These are phyloP conservation scores for Aelia acuminata DNA, from an alignment of 2,888 invertebrate genomes.

Conservation along the genomic window DNA sequence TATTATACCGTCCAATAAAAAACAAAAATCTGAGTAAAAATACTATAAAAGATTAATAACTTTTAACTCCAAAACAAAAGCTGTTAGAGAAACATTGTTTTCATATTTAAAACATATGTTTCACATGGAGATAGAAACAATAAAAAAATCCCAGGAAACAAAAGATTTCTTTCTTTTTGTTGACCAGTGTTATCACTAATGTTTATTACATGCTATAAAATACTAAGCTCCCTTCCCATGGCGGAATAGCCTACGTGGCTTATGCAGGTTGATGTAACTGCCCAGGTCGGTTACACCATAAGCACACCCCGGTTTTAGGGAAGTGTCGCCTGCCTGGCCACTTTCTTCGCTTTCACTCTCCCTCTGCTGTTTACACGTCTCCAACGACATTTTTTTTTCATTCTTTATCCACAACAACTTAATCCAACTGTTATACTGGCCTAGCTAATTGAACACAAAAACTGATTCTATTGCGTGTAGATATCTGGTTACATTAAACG, in stretches of 20 bases:
- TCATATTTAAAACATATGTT: too few relatives aligned
- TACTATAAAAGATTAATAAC: too few relatives aligned
- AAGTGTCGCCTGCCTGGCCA: conserved; percentile 17
- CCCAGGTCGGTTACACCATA: conserved; percentile 2
- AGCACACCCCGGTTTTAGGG: conserved; percentile 20
- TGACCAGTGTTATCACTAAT: too few relatives aligned
- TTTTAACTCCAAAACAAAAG: too few relatives aligned
- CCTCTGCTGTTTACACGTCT: background rate
- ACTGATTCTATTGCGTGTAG: background rate
- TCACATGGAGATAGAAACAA: too few relatives aligned
- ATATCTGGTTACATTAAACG: too few relatives aligned
- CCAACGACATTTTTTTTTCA: background rate
- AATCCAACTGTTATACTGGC: background rate
- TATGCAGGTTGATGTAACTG: background rate
- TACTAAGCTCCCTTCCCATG: background rate
- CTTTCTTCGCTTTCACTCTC: conserved; percentile 15
- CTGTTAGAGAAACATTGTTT: too few relatives aligned
- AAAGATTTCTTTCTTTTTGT: too few relatives aligned
- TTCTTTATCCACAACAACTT: background rate
- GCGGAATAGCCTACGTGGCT: background rate
- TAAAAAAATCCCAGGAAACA: too few relatives aligned
- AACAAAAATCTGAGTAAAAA: too few relatives aligned
- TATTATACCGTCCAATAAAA: too few relatives aligned
- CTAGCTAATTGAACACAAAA: background rate
- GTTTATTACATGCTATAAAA: too few relatives aligned